phyloP scores from a whole-genome alignment of 2,888 invertebrate genomes.

The Notodonta ziczac region DNA sequence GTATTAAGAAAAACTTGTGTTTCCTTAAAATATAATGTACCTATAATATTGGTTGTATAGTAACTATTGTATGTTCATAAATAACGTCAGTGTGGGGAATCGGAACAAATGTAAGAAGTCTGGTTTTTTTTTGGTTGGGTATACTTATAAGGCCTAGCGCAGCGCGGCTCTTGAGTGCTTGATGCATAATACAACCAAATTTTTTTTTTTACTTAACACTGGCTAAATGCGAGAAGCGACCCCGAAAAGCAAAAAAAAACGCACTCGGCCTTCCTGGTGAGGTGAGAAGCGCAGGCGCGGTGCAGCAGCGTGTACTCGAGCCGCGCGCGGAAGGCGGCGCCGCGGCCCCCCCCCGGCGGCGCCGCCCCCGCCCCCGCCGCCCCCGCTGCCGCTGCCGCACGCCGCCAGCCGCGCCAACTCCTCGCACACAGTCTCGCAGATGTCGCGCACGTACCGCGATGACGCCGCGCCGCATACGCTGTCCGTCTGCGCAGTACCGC shows the following conservation, averaged over 20 bases:
- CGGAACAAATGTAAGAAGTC: too few species aligned
- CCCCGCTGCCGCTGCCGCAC: constrained; percentile 58
- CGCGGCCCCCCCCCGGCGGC: constrained; percentile 71
- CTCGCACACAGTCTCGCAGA: constrained; percentile 96
- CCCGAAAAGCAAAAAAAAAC: constrained; percentile 27
- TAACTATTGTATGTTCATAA: too few species aligned
- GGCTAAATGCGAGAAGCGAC: too few species aligned
- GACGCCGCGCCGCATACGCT: constrained; percentile 88
- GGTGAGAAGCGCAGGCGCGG: constrained; percentile 63
- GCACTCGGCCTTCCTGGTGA: constrained; percentile 73
- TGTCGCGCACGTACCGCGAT: constrained; percentile 90
- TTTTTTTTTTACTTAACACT: too few species aligned
- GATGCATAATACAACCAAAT: too few species aligned
- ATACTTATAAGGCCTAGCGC: too few species aligned
- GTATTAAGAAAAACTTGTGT: too few species aligned
- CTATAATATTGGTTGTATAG: too few species aligned
- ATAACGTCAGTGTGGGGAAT: too few species aligned
- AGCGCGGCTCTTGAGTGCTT: too few species aligned
- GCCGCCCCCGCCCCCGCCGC: constrained; percentile 78
- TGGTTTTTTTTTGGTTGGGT: too few species aligned
- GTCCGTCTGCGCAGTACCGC: constrained; percentile 84
- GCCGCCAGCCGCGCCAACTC: constrained; percentile 94
- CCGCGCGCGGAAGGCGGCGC: constrained; percentile 91
- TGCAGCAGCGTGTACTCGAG: constrained; percentile 83
- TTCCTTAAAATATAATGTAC: too few species aligned